Conservation (phyloP, 2,888 invertebrate genomes). For the Pollenia griseotomentosa region DNA sequence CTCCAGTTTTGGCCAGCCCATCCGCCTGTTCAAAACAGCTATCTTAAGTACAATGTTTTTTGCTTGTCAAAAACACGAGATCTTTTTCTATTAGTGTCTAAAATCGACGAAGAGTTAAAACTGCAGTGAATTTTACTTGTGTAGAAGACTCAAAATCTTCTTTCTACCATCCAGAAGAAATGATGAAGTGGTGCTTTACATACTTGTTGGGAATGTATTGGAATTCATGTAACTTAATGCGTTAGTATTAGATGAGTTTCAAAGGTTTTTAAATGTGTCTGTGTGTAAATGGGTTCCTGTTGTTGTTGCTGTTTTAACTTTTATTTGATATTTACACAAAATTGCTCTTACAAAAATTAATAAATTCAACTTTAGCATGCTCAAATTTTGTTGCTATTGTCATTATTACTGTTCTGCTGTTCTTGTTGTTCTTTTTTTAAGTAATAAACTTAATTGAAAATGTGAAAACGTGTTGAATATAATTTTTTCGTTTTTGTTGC, state of each 20-base stretch:
- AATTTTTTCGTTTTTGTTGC: constrained; percentile 23
- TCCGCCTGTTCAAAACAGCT: too few relatives aligned
- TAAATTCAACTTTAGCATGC: constrained; percentile 79
- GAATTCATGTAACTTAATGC: background rate
- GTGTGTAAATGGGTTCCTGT: background rate
- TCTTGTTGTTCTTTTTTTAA: constrained; percentile 42
- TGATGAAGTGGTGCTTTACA: too few relatives aligned
- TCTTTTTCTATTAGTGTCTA: too few relatives aligned
- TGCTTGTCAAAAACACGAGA: too few relatives aligned
- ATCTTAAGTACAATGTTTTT: too few relatives aligned
- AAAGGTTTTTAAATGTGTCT: background rate
- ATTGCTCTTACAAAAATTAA: constrained; percentile 83
- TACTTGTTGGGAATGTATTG: background rate
- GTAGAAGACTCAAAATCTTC: too few relatives aligned
- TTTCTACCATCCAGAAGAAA: too few relatives aligned
- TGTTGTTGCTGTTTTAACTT: constrained; percentile 48
- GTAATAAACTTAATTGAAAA: constrained; percentile 74
- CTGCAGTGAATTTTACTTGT: too few relatives aligned
- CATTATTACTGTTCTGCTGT: constrained; percentile 16
- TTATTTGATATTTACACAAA: constrained; percentile 78
- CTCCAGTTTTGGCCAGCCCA: too few relatives aligned
- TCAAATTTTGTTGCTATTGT: constrained; percentile 55
- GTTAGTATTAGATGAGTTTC: constrained; percentile 27
- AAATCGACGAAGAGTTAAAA: too few relatives aligned
- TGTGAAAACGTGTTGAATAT: constrained; percentile 74